phyloP scores from a whole-genome alignment of 1,140 invertebrate genomes.

The Macrosteles quadrilineatus region DNA sequence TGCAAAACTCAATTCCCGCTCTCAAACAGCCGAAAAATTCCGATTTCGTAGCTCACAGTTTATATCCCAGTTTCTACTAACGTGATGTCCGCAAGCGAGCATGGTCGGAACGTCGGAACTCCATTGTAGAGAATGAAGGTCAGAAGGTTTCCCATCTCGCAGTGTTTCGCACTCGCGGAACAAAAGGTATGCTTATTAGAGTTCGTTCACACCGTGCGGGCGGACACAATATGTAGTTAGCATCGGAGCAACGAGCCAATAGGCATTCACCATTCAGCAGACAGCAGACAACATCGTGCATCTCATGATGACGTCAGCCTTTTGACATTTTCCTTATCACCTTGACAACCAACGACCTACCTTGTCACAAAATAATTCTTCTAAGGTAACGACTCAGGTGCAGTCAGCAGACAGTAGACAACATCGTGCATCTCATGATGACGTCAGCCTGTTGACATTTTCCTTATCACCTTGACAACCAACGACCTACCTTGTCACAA shows the following conservation, averaged over 20 bases:
- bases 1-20: background rate
- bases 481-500: too few relatives aligned
- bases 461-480: too few relatives aligned
- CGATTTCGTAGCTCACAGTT: background rate
- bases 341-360: too few relatives aligned
- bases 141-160: slow-evolving; percentile 3
- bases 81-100: slow-evolving; percentile 2
- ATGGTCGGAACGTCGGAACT: background rate
- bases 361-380: too few relatives aligned
- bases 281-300: too few relatives aligned
- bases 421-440: too few relatives aligned
- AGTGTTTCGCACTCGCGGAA: slow-evolving; percentile 7
- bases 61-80: too few relatives aligned
- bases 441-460: too few relatives aligned
- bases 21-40: background rate
- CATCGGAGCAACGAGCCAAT: slow-evolving; percentile 14
- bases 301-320: too few relatives aligned
- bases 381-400: too few relatives aligned
- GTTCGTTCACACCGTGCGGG: slow-evolving; percentile 20
- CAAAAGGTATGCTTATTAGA: slow-evolving; percentile 13
- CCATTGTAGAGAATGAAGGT: slow-evolving; percentile 1
- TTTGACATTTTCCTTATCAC: too few relatives aligned
- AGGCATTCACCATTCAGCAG: background rate
- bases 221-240: slow-evolving; percentile 18
- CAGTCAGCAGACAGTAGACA: too few relatives aligned